Conservation (phyloP, 2,113 vertebrate species). For the Sterrhoptilus dennistouni region DNA sequence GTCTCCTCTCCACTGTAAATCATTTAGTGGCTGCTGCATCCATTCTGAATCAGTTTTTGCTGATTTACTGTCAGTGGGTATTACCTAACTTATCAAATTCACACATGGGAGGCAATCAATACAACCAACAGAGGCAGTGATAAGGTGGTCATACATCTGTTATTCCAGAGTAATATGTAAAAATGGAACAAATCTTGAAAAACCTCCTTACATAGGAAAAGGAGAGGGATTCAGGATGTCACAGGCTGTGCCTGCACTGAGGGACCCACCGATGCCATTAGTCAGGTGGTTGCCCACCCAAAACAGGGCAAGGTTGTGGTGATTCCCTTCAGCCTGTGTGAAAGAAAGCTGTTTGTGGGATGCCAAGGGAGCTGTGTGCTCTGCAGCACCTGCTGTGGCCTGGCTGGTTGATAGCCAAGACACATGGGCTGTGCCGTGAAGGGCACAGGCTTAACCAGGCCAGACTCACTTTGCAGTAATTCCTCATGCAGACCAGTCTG, state of each 20-base stretch:
- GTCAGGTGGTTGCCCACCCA: not conserved
- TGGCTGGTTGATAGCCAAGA: not conserved
- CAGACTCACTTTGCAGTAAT: not conserved
- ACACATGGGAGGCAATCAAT: not conserved
- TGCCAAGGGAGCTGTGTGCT: not conserved
- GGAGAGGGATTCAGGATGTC: not conserved
- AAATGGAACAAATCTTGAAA: not conserved
- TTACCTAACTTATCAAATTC: not conserved
- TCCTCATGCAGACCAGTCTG: not conserved
- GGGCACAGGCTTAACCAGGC: not conserved
- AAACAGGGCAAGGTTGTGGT: not conserved
- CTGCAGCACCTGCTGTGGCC: not conserved
- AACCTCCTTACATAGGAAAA: not conserved
- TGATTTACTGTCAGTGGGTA: not conserved
- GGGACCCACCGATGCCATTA: not conserved
- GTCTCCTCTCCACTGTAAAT: not conserved
- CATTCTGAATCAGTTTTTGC: not conserved
- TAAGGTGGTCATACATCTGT: not conserved
- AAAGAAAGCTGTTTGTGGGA: not conserved
- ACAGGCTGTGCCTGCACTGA: not conserved
- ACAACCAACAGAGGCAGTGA: not conserved
- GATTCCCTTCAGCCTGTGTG: not conserved
- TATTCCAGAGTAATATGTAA: not conserved
- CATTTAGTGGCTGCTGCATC: not conserved
- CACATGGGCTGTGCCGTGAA: not conserved